Evolutionary conservation across 37 sponge, comb jelly and placozoan genomes (phyloP), one percentile per base, ranked within the genome.

Genomic region (Aplysina aerophoba): DNA sequence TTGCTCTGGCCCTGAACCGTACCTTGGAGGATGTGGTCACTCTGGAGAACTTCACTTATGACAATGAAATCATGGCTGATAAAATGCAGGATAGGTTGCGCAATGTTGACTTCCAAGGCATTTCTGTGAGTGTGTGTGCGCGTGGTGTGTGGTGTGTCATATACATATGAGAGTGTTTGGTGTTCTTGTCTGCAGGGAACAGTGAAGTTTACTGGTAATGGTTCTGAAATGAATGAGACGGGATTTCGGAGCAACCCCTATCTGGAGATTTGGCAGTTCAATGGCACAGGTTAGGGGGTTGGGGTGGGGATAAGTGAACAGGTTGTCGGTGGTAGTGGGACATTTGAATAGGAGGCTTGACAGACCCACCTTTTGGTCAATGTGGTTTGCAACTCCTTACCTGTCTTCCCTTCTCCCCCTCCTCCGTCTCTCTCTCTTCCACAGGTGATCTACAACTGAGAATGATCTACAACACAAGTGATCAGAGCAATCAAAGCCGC

Each of bases 181-280:
- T 15, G 50, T 8, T 44, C 8, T 0, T 53, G 13, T 28, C 20
- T 44, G 27, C 19, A 27, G 56, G 35, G 59, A 22, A n/a, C 4
- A 22, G 24, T 82, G 20, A 62, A 1, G 36, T 36, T 81, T 58
- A n/a, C 22, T 35, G 24, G 8, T 16, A 31, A 11, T 39, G 38
- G 35, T 37, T 59, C 60, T 22, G n/a, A n/a, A n/a, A n/a, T n/a
- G n/a, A 73, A 64, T 44, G 21, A 31, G 87, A 83, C 34, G 82
- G 90, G 88, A 74, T 54, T 17, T 64, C 24, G 24, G 17, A 30
- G 60, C 36, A 21, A 17, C 8, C 50, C 50, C 50, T 41, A 30
- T 31, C 35, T 37, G 78, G 14, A 58, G 13, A 56, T 38, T 28
- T 54, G 19, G 14, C 25, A 38, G 63, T 8, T 22, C 0, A 15